Evolutionary conservation across 2,797 vertebrate genomes (phyloP).

Genomic region (Sparidentex hasta): DNA sequence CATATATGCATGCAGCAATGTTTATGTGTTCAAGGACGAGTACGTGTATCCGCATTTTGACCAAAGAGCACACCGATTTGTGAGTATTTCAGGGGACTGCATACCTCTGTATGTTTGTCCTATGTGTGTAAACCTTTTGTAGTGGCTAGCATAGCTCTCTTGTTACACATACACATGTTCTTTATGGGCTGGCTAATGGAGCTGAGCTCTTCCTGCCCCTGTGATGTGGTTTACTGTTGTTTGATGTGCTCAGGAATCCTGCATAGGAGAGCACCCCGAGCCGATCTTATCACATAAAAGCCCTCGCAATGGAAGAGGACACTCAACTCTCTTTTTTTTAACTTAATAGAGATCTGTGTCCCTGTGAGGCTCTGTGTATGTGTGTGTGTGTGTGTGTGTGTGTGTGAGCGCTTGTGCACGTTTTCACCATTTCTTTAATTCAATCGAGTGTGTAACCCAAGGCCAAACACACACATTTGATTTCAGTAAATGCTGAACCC

Average conservation of each 20-base stretch:
- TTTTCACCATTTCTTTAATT: constrained; percentile 77
- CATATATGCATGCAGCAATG: not conserved
- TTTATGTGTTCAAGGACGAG: constrained; percentile 1
- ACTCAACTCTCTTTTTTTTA: constrained; percentile 79
- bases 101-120: constrained; percentile 69
- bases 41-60: constrained; percentile 7
- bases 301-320: constrained; percentile 76
- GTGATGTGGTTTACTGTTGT: constrained; percentile 83
- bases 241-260: constrained; percentile 84
- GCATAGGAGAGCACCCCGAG: constrained; percentile 78
- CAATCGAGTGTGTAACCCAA: constrained; percentile 81
- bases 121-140: constrained; percentile 76
- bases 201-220: constrained; percentile 81
- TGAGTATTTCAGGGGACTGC: constrained; percentile 48
- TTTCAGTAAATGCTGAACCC: constrained; percentile 78
- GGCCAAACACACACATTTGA: constrained; percentile 82
- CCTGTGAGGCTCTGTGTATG: constrained; percentile 46
- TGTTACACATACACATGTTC: constrained; percentile 83
- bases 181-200: constrained; percentile 87
- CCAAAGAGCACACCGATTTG: constrained; percentile 36
- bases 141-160: constrained; percentile 74
- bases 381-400: constrained; percentile 19
- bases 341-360: constrained; percentile 80
- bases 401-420: constrained; percentile 28
- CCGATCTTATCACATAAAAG: constrained; percentile 85